A percentile compares a stretch with the other conserved stretches of the same genome.
These are phyloP conservation scores for Harpalus rufipes DNA, from an alignment of 2,888 invertebrate genomes.

Conservation along the genomic window DNA sequence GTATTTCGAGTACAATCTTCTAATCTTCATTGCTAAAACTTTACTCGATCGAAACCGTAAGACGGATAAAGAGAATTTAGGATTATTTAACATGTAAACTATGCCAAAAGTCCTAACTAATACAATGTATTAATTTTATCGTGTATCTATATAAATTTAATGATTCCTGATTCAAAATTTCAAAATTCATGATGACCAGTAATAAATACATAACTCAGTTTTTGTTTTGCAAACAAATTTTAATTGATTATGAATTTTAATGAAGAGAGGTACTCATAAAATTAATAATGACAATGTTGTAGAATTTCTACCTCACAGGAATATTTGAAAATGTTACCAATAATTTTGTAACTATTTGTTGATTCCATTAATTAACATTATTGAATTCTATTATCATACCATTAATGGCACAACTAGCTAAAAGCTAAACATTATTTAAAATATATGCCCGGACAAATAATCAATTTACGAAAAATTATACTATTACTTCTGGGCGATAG, in stretches of 20 bases:
- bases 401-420: too few species aligned
- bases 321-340: neutral
- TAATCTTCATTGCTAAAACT: too few species aligned
- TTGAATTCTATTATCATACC: neutral
- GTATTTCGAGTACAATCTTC: too few species aligned
- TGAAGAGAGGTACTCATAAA: neutral
- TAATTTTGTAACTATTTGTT: neutral
- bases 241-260: neutral
- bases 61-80: too few species aligned
- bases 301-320: neutral
- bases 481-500: too few species aligned
- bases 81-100: too few species aligned
- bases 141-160: neutral
- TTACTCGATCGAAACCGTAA: too few species aligned
- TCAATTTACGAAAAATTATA: too few species aligned
- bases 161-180: neutral
- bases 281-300: neutral
- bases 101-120: neutral
- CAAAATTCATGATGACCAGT: neutral
- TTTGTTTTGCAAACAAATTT: neutral
- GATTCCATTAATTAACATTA: neutral
- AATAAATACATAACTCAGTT: neutral
- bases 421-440: too few species aligned
- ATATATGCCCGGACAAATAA: too few species aligned
- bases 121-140: too few species aligned